Evolutionary conservation across 2,797 vertebrate genomes (phyloP).

Genomic region (Semaprochilodus insignis): DNA sequence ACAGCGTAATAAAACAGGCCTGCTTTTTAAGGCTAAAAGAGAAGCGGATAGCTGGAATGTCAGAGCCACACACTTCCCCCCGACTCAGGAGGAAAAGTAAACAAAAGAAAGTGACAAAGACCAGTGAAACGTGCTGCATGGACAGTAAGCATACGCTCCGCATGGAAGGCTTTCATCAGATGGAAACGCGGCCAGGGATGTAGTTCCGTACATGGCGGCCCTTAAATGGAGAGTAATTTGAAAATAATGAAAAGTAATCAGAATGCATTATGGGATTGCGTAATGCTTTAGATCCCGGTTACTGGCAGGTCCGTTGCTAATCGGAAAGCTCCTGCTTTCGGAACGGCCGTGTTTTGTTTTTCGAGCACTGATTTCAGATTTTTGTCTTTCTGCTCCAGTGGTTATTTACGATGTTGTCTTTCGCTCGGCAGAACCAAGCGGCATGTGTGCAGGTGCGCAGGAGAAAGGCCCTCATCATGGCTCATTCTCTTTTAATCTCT

Average conservation of each 20-base stretch:
- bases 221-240: slow-evolving; percentile 9
- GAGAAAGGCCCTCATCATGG: slow-evolving; percentile 40
- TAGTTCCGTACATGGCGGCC: not conserved
- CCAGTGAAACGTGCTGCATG: slow-evolving; percentile 21
- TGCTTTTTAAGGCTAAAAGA: slow-evolving; percentile 3
- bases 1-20: not conserved
- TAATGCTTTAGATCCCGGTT: slow-evolving; percentile 21
- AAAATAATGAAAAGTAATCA: slow-evolving; percentile 29
- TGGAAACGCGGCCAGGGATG: slow-evolving; percentile 30
- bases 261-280: not conserved
- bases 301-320: not conserved
- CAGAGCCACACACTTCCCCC: slow-evolving; percentile 18
- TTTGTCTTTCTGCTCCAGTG: slow-evolving; percentile 30
- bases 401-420: slow-evolving; percentile 39
- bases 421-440: slow-evolving; percentile 30
- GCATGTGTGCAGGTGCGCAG: slow-evolving; percentile 31
- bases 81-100: not conserved
- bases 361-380: slow-evolving; percentile 25
- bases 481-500: slow-evolving; percentile 70
- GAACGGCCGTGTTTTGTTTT: slow-evolving; percentile 9
- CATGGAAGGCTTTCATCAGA: slow-evolving; percentile 38
- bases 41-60: not conserved
- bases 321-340: not conserved
- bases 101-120: slow-evolving; percentile 18
- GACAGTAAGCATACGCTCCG: slow-evolving; percentile 13